A percentile compares a stretch with the other conserved stretches of the same genome.
Evolutionary conservation across 2,888 invertebrate species (phyloP).

Genomic region (Ichneumoninae sp.): DNA sequence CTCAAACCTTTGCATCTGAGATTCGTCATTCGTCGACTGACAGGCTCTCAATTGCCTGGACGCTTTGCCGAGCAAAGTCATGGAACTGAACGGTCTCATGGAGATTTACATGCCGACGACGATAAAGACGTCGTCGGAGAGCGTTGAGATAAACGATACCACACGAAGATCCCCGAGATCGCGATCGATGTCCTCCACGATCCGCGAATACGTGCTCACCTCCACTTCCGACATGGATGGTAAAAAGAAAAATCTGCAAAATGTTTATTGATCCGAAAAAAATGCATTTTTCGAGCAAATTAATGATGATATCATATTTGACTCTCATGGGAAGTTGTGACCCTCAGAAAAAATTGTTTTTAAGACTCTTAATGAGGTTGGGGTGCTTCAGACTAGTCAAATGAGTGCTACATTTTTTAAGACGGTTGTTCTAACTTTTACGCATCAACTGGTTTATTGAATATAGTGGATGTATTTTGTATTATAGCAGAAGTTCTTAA

Average conservation of each 20-base stretch:
- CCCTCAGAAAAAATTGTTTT: too few species aligned
- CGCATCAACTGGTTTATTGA: too few species aligned
- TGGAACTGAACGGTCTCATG: slow-evolving; percentile 75
- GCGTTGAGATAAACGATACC: slow-evolving; percentile 50
- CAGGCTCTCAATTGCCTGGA: slow-evolving; percentile 77
- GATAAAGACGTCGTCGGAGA: slow-evolving; percentile 66
- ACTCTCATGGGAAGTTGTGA: too few species aligned
- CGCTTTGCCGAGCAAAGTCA: slow-evolving; percentile 77
- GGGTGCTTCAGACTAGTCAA: too few species aligned
- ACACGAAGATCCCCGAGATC: slow-evolving; percentile 67
- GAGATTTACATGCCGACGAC: slow-evolving; percentile 74
- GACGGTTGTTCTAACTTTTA: too few species aligned
- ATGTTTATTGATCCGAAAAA: too few species aligned
- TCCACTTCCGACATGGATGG: slow-evolving; percentile 70
- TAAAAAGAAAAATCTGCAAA: slow-evolving; percentile 39
- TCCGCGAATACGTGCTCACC: slow-evolving; percentile 69
- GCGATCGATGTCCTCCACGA: slow-evolving; percentile 69
- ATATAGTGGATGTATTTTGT: too few species aligned
- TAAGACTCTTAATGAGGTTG: too few species aligned
- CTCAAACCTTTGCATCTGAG: not conserved
- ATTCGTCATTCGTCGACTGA: not conserved
- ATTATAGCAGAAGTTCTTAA: too few species aligned
- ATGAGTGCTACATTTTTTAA: too few species aligned
- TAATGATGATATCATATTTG: too few species aligned
- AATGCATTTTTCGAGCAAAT: too few species aligned